Conservation (phyloP, 2,113 vertebrate genomes). For the Zeus faber region DNA sequence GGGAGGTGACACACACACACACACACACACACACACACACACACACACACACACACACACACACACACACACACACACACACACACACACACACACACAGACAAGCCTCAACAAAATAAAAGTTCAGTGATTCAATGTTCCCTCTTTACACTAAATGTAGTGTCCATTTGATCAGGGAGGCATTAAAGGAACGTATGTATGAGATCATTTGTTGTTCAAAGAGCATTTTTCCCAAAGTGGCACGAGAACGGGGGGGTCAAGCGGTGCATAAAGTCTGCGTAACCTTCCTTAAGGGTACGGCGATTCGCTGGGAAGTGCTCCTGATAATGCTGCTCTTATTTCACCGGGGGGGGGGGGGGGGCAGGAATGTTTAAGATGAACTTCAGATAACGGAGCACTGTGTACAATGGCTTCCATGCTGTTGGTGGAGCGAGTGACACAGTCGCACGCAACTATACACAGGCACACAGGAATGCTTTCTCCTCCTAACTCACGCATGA, state of each 20-base stretch:
- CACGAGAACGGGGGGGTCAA: too few relatives aligned
- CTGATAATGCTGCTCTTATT: slow-evolving; percentile 8
- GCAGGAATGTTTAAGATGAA: slow-evolving; percentile 41
- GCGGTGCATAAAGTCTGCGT: too few relatives aligned
- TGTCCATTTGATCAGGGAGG: too few relatives aligned
- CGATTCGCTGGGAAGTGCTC: neutral
- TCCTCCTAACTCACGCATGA: slow-evolving; percentile 29
- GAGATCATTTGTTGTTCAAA: too few relatives aligned
- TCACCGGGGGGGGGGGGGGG: slow-evolving; percentile 23
- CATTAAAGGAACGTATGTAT: too few relatives aligned
- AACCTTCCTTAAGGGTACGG: slow-evolving; percentile 2
- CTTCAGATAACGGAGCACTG: slow-evolving; percentile 32
- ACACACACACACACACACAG: too few relatives aligned
- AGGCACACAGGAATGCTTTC: slow-evolving; percentile 38
- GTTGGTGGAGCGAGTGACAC: slow-evolving; percentile 30
- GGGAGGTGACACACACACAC: slow-evolving; percentile 49
- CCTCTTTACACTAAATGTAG: too few relatives aligned
- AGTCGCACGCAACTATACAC: slow-evolving; percentile 37
- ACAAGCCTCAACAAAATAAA: too few relatives aligned
- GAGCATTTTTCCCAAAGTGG: too few relatives aligned
- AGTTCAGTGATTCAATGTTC: too few relatives aligned
- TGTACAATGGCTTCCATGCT: slow-evolving; percentile 40
- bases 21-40: slow-evolving; percentile 1
- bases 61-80: too few relatives aligned
- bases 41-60: neutral